Evolutionary conservation across 2,113 vertebrate species (phyloP), one percentile per base, ranked within the genome.

Genomic region (Forbesichthys papilliferus): DNA sequence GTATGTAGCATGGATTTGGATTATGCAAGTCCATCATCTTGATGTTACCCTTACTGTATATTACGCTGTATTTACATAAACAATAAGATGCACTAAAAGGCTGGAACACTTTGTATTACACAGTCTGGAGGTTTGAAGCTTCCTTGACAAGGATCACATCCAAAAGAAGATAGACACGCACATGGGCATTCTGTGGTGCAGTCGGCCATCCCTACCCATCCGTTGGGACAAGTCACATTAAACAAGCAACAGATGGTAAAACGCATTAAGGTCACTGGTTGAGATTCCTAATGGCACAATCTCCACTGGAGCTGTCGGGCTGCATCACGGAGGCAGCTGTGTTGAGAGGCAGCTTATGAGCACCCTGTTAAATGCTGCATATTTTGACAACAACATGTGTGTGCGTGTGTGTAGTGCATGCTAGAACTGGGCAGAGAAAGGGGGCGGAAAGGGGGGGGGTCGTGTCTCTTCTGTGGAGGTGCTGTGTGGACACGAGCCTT

Each of bases 191-290:
- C 36, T 6, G 36, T 42, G 4, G 36, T 5, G 36, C 36, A 42
- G 36, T 42, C 36, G 36, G 7, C 36, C 36, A 42, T 42, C 36
- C 36, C 36, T 0, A 42, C 36, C 4, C 36, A 74, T 82, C 77
- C 77, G 69, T 55, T 64, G 75, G 76, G 80, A 80, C 69, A 73
- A 73, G 63, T 78, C 69, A 73, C 73, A 75, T 82, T 73, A 81
- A 84, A 60, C 68, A 13, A 53, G 57, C 65, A 83, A 75, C 83
- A 87, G 84, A 87, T 85, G 82, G 79, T 64, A 65, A 56, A 66
- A 68, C 72, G 68, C 66, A 68, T 71, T 86, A 76, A 77, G 79
- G 79, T 86, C 79, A 82, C 64, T 8, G 64, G 36, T 57, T 71
- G 78, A 78, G 74, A 77, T 71, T 70, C 65, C 12, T 62, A 82